phyloP scores from a whole-genome alignment of 2,888 invertebrate genomes.

The Rhagium mordax region DNA sequence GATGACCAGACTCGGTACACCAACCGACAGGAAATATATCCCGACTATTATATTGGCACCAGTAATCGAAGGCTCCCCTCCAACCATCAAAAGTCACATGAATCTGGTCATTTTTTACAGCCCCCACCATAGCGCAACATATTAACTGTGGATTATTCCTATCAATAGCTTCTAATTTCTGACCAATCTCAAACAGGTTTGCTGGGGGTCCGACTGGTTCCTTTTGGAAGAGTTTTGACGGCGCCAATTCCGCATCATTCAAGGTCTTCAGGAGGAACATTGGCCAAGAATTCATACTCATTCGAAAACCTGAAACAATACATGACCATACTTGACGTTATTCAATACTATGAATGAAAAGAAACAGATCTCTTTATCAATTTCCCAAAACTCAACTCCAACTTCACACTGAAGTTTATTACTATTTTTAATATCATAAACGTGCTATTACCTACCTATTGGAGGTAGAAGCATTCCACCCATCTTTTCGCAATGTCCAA shows the following conservation, averaged over 20 bases:
- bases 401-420: conserved; percentile 34
- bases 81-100: conserved; percentile 98
- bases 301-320: conserved; percentile 81
- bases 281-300: conserved; percentile 98
- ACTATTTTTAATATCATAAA: conserved; percentile 10
- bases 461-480: conserved; percentile 97
- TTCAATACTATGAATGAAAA: no score
- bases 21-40: conserved; percentile 98
- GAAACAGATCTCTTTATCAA: no score
- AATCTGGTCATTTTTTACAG: conserved; percentile 93
- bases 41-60: conserved; percentile 92
- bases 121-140: conserved; percentile 96
- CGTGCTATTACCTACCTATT: conserved; percentile 74
- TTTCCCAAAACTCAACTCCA: no score
- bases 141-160: conserved; percentile 97
- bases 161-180: conserved; percentile 97
- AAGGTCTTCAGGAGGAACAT: conserved; percentile 94
- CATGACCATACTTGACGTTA: no score
- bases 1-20: conserved; percentile 95
- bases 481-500: conserved; percentile 94
- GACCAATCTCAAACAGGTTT: conserved; percentile 86
- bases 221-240: conserved; percentile 88
- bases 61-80: conserved; percentile 98
- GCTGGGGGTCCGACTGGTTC: conserved; percentile 88
- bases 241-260: conserved; percentile 93